Conservation (phyloP, 2,888 invertebrate genomes). For the Drosophila paranaensis region DNA sequence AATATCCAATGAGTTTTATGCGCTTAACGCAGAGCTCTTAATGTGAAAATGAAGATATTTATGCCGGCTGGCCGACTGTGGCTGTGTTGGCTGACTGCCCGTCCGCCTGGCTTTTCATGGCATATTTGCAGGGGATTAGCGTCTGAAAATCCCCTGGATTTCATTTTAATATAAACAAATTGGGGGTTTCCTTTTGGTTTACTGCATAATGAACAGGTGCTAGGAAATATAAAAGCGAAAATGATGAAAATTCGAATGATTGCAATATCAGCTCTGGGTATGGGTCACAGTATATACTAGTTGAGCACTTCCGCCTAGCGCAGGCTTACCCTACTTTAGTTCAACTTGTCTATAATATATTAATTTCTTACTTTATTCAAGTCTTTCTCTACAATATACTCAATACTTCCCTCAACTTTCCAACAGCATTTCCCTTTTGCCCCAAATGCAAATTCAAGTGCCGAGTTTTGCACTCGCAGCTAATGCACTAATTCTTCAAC, state of each 20-base stretch:
- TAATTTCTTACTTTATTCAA: neutral
- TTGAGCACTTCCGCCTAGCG: neutral
- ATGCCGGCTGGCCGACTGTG: neutral
- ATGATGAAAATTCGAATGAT: too few species aligned
- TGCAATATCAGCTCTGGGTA: too few species aligned
- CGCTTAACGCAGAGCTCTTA: neutral
- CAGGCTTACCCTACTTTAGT: too few species aligned
- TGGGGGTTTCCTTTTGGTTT: neutral
- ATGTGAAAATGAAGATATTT: constrained; percentile 18
- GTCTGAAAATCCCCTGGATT: constrained; percentile 2
- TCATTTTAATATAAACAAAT: constrained; percentile 7
- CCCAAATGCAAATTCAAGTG: neutral
- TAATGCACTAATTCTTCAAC: constrained; percentile 10
- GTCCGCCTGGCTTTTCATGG: neutral
- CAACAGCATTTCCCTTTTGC: neutral
- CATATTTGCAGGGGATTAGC: constrained; percentile 13
- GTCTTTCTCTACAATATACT: neutral
- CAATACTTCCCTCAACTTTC: neutral
- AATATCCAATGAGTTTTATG: constrained; percentile 20
- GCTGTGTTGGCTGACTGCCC: neutral
- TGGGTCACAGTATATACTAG: neutral
- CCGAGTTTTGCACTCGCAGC: neutral
- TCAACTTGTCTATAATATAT: neutral
- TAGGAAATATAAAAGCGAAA: neutral
- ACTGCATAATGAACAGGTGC: neutral